Conservation (phyloP, 2,113 vertebrate genomes). For the Jaculus jaculus region DNA sequence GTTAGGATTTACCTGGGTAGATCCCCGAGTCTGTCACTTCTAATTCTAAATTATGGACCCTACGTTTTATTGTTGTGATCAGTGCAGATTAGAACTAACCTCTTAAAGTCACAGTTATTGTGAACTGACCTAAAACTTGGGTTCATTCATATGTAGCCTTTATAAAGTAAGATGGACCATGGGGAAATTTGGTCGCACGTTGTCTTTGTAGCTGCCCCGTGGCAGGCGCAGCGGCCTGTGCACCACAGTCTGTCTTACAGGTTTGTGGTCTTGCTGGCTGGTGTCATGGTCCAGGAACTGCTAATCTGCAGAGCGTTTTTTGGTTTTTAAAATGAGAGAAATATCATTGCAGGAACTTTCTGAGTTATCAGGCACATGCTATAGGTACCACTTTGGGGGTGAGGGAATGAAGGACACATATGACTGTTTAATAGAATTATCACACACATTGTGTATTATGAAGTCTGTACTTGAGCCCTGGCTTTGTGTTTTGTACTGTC, state of each 20-base stretch:
- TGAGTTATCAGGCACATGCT: not conserved
- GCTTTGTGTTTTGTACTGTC: not conserved
- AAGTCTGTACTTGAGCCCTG: not conserved
- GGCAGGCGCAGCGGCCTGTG: not conserved
- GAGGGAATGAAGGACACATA: not conserved
- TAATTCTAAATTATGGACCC: not conserved
- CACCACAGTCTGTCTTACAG: not conserved
- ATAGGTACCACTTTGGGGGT: not conserved
- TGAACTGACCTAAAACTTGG: not conserved
- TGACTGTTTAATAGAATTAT: not conserved
- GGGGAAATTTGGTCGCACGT: not conserved
- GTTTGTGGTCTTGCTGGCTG: not conserved
- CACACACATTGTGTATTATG: not conserved
- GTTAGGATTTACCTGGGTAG: not conserved
- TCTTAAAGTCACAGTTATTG: not conserved
- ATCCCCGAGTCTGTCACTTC: not conserved
- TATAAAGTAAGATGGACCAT: not conserved
- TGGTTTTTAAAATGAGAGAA: not conserved
- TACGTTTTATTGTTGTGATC: not conserved
- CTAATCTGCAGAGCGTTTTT: not conserved
- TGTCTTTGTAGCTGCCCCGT: not conserved
- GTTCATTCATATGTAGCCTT: not conserved
- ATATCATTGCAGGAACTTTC: not conserved
- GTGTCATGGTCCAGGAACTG: not conserved
- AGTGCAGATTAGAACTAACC: not conserved